These are phyloP conservation scores for Sarcophaga variegata DNA, from an alignment of 2,888 invertebrate species.

Conservation along the genomic window DNA sequence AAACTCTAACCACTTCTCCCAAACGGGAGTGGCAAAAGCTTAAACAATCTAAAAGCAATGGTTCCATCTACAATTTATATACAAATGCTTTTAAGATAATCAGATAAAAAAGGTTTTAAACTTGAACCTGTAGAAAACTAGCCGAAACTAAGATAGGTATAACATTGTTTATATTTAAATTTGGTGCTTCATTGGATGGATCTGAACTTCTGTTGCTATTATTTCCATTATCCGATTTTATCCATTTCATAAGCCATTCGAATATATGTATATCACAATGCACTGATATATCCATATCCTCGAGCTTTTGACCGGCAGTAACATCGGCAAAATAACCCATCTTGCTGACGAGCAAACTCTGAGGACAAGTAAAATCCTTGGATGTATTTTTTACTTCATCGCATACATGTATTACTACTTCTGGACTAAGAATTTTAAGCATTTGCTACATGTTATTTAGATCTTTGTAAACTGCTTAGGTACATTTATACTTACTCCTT, in stretches of 20 bases:
- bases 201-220: conserved; percentile 1
- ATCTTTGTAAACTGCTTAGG: too few species aligned
- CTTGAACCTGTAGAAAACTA: conserved; percentile 88
- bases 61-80: conserved; percentile 88
- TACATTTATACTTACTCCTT: conserved; percentile 72
- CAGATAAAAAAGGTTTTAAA: too few species aligned
- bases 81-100: too few species aligned
- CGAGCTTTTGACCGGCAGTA: conserved; percentile 89
- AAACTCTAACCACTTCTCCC: conserved; percentile 92
- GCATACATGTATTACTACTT: conserved; percentile 96
- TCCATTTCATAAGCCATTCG: conserved; percentile 98
- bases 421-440: conserved; percentile 83
- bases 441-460: too few species aligned
- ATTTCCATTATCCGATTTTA: conserved; percentile 84
- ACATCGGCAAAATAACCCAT: conserved; percentile 98
- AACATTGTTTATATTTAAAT: conserved; percentile 91
- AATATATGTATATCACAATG: conserved; percentile 98
- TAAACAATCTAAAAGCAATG: conserved; percentile 92
- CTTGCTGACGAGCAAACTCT: conserved; percentile 92
- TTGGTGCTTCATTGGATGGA: conserved; percentile 80
- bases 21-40: conserved; percentile 93
- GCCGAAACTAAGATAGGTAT: conserved; percentile 97
- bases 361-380: conserved; percentile 94
- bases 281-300: conserved; percentile 97
- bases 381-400: conserved; percentile 95